Conservation (phyloP, 1,140 invertebrate genomes). For the Bombus haemorrhoidalis region DNA sequence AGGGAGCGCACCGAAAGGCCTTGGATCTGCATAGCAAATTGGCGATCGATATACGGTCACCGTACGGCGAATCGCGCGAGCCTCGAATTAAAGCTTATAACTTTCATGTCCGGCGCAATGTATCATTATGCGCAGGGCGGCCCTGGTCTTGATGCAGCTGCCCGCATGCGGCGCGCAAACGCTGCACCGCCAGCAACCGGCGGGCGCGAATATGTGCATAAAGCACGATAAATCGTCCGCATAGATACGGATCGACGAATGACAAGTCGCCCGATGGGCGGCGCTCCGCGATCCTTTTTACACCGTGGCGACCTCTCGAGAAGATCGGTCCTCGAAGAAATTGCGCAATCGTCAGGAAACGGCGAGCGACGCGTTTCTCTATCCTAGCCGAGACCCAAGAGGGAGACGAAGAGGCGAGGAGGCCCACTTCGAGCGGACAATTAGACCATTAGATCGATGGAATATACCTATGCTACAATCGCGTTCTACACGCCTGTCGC, state of each 20-base stretch:
- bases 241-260: slow-evolving; percentile 54
- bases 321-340: slow-evolving; percentile 1
- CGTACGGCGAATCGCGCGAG: slow-evolving; percentile 65
- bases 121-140: slow-evolving; percentile 68
- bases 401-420: not conserved
- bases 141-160: slow-evolving; percentile 58
- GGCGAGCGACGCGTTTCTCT: not conserved
- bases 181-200: not conserved
- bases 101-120: slow-evolving; percentile 71
- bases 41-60: slow-evolving; percentile 69
- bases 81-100: slow-evolving; percentile 73
- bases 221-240: slow-evolving; percentile 62
- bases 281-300: slow-evolving; percentile 36
- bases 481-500: not conserved
- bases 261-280: slow-evolving; percentile 53
- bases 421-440: not conserved
- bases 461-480: not conserved
- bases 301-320: slow-evolving; percentile 5
- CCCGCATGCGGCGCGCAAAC: slow-evolving; percentile 32
- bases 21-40: slow-evolving; percentile 72
- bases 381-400: not conserved
- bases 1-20: slow-evolving; percentile 60
- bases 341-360: not conserved
- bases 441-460: not conserved
- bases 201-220: slow-evolving; percentile 60